These are phyloP conservation scores for Ormyrus thymus DNA, from an alignment of 2,888 invertebrate species.

Conservation along the genomic window DNA sequence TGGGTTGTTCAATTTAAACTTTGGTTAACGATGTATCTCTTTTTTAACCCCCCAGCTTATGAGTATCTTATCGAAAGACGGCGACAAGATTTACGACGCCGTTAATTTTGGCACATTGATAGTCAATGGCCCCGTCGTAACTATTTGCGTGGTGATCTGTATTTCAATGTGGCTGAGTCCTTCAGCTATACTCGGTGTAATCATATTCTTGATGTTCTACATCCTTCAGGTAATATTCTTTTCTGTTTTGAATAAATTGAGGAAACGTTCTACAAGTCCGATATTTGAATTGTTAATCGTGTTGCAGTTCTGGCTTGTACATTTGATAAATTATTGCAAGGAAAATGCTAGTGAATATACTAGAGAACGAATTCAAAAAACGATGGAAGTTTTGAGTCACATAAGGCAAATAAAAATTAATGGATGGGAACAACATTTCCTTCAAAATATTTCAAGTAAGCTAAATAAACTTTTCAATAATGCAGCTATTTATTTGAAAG, in stretches of 20 bases:
- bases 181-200: slow-evolving; percentile 76
- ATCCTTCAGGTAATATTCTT: slow-evolving; percentile 75
- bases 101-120: slow-evolving; percentile 76
- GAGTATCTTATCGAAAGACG: slow-evolving; percentile 78
- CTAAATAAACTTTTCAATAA: not conserved
- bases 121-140: slow-evolving; percentile 77
- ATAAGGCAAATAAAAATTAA: slow-evolving; percentile 81
- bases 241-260: not conserved
- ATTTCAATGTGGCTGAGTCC: slow-evolving; percentile 76
- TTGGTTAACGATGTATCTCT: not conserved
- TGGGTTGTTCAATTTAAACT: too few relatives aligned
- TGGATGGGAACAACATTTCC: slow-evolving; percentile 80
- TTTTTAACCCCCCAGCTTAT: slow-evolving; percentile 74
- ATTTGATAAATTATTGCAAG: slow-evolving; percentile 71
- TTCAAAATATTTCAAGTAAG: slow-evolving; percentile 74
- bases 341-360: slow-evolving; percentile 62
- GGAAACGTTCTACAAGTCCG: not conserved
- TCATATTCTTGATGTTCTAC: slow-evolving; percentile 76
- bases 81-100: slow-evolving; percentile 77
- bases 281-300: not conserved
- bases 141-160: slow-evolving; percentile 75
- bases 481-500: not conserved
- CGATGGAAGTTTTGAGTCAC: slow-evolving; percentile 78
- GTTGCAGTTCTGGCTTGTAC: slow-evolving; percentile 74
- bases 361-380: slow-evolving; percentile 75